Evolutionary conservation across 2,113 vertebrate genomes (phyloP), one percentile per base, ranked within the genome.

Genomic region (Paradoxurus hermaphroditus): DNA sequence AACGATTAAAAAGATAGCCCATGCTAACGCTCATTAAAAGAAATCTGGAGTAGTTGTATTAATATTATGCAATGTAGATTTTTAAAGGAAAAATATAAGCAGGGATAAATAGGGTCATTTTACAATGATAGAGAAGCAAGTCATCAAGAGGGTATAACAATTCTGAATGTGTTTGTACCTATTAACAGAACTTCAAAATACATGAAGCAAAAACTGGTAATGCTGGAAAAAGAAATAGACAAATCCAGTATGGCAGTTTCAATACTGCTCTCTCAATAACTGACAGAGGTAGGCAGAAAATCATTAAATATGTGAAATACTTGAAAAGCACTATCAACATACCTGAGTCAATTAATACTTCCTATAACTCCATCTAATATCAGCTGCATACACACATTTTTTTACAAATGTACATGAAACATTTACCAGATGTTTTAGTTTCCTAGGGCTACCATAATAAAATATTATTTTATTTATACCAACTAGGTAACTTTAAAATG

Each of bases 181-280:
- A 34, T 39, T 75, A 96, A 14, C 31, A 92, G 41, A 77, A 36
- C n/a, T 77, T 92, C 51, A 95, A 83, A 94, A 84, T 34, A 87
- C 29, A 44, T 36, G 9, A 88, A 12, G n/a, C 15, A 73, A 86
- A 77, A 62, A 46, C 19, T 88, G 68, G 29, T 62, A 75, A 65
- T 67, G 77, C 21, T 67, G 49, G 25, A 70, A 46, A 75, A 81
- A 86, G 16, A 73, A 93, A 41, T 44, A 83, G 18, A 41, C 23
- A 62, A 78, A 63, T 41, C 44, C 41, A 84, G 49, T 1, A 10
- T 39, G 25, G 27, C 2, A 44, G 4, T 10, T 62, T 70, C 41
- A 62, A 68, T 41, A 12, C 19, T 49, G 18, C 25, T 77, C 39
- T 85, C 68, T 79, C 21, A 59, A 46, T 49, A 90, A 73, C 3